Evolutionary conservation across 2,113 vertebrate species (phyloP).

Genomic region (Puntigrus tetrazona): DNA sequence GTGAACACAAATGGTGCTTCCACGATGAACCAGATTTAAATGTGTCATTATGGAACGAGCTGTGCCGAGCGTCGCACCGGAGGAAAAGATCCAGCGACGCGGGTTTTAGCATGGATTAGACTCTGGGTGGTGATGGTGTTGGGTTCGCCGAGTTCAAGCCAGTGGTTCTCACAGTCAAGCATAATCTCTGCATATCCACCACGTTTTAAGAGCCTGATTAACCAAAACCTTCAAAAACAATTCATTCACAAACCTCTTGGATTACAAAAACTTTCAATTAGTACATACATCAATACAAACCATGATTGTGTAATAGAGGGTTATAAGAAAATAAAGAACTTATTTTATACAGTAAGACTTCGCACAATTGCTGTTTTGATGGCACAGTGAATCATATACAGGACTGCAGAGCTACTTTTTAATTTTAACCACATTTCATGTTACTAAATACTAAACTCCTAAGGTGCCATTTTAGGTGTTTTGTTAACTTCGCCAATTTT

Average conservation of each 20-base stretch:
- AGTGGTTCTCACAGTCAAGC: constrained; percentile 65
- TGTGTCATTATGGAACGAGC: constrained; percentile 63
- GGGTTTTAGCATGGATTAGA: constrained; percentile 53
- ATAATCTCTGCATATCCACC: constrained; percentile 73
- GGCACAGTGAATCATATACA: neutral
- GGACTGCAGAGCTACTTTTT: neutral
- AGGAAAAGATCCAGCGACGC: neutral
- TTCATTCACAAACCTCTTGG: constrained; percentile 68
- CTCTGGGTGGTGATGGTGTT: constrained; percentile 59
- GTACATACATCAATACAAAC: neutral
- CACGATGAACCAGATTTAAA: constrained; percentile 58
- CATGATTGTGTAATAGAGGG: neutral
- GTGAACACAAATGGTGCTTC: constrained; percentile 4
- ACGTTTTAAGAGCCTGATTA: constrained; percentile 75
- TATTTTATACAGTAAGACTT: neutral
- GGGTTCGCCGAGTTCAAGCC: constrained; percentile 65
- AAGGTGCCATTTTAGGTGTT: neutral
- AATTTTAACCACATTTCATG: neutral
- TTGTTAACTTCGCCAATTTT: neutral
- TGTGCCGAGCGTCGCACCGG: constrained; percentile 42
- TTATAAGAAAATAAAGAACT: neutral
- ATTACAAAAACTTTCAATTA: constrained; percentile 27
- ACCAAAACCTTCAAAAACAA: constrained; percentile 68
- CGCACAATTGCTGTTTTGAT: neutral
- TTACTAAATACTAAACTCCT: neutral